A percentile compares a stretch with the other conserved stretches of the same genome.
phyloP scores from a whole-genome alignment of 2,113 vertebrate species.

The Sinocyclocheilus grahami region DNA sequence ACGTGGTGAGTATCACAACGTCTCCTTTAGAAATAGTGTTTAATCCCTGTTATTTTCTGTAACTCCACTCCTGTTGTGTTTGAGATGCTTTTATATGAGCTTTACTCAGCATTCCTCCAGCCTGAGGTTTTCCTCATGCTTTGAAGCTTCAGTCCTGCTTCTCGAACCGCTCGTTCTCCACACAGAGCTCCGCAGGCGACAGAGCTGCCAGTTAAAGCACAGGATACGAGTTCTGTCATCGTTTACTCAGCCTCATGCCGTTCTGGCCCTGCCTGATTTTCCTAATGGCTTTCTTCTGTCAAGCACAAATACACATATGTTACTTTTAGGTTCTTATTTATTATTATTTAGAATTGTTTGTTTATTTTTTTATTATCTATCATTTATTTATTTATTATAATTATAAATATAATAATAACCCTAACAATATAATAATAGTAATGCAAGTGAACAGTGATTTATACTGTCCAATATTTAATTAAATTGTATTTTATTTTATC shows the following conservation, averaged over 20 bases:
- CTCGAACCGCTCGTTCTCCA: background rate
- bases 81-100: background rate
- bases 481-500: too few relatives aligned
- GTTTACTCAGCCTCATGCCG: background rate
- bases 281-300: too few relatives aligned
- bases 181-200: background rate
- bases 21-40: background rate
- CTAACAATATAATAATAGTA: too few relatives aligned
- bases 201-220: background rate
- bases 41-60: background rate
- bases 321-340: too few relatives aligned
- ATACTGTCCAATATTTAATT: too few relatives aligned
- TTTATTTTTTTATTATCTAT: too few relatives aligned
- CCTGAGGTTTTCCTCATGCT: background rate
- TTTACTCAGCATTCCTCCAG: background rate
- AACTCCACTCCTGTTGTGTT: background rate
- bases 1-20: constrained; percentile 87
- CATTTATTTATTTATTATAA: too few relatives aligned
- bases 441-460: too few relatives aligned
- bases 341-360: too few relatives aligned
- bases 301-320: too few relatives aligned
- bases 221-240: background rate
- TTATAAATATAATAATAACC: too few relatives aligned
- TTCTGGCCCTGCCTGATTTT: background rate
- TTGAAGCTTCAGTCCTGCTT: background rate